These are phyloP conservation scores for Coreius guichenoti DNA, from an alignment of 2,797 vertebrate genomes.

Conservation along the genomic window DNA sequence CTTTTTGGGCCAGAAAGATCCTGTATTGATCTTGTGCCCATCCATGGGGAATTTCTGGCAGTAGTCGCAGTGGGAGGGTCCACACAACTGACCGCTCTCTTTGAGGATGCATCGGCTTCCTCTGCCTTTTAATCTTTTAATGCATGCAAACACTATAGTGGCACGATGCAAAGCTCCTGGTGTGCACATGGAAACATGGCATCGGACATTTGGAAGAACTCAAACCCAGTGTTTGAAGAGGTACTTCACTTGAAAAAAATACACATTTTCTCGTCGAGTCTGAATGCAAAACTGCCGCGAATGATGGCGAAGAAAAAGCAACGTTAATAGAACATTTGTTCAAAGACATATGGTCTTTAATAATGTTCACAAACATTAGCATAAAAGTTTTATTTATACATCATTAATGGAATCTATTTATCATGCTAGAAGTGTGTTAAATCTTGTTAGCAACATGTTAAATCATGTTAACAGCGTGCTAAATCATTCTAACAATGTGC, in stretches of 20 bases:
- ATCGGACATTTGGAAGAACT: not conserved
- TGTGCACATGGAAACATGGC: not conserved
- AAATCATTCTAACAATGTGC: too few species aligned
- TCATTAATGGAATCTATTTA: too few species aligned
- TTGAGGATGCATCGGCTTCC: slow-evolving; percentile 8
- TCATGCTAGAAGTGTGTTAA: too few species aligned
- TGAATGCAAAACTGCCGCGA: not conserved
- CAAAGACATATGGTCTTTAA: too few species aligned
- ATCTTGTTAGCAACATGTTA: too few species aligned
- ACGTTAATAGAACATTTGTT: too few species aligned
- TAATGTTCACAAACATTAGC: too few species aligned
- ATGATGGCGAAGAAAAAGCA: too few species aligned
- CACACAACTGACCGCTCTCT: not conserved
- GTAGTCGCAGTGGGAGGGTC: not conserved
- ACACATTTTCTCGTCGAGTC: not conserved
- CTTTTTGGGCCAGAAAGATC: not conserved
- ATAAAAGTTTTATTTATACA: too few species aligned
- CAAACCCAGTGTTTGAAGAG: not conserved
- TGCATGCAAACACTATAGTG: slow-evolving; percentile 5
- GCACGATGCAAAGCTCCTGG: not conserved
- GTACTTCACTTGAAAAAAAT: not conserved
- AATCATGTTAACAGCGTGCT: too few species aligned
- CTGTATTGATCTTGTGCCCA: slow-evolving; percentile 16
- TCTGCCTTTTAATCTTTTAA: slow-evolving; percentile 7
- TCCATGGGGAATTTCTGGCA: slow-evolving; percentile 27